phyloP scores from a whole-genome alignment of 2,888 invertebrate species.

The Mechanitis messenoides region DNA sequence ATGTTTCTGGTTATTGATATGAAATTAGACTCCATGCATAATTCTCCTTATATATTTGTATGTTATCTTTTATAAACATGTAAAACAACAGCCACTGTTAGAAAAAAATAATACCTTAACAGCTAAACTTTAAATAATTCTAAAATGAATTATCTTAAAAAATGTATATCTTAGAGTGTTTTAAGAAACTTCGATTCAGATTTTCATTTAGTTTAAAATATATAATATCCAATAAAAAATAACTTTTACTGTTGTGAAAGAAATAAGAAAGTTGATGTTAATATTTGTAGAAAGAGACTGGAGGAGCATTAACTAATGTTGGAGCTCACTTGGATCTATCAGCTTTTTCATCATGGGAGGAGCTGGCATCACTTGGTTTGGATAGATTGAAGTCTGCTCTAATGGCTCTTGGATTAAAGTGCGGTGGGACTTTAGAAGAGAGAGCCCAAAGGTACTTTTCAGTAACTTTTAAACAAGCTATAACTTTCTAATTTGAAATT shows the following conservation, averaged over 20 bases:
- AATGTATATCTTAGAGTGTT: too few species aligned
- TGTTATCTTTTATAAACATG: too few species aligned
- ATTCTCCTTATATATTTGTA: too few species aligned
- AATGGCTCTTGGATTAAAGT: conserved; percentile 97
- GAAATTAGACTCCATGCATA: too few species aligned
- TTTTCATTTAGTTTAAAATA: too few species aligned
- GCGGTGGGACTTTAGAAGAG: conserved; percentile 98
- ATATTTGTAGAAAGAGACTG: conserved; percentile 87
- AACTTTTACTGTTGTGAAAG: conserved; percentile 6
- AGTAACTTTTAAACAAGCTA: background rate
- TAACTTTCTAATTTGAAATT: too few species aligned
- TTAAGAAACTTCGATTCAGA: too few species aligned
- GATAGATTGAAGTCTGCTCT: conserved; percentile 98
- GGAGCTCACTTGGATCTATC: conserved; percentile 99
- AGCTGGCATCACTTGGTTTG: conserved; percentile 96
- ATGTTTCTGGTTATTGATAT: too few species aligned
- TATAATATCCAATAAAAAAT: background rate
- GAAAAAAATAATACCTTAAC: too few species aligned
- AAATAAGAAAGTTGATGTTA: conserved; percentile 1
- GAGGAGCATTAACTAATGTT: conserved; percentile 93
- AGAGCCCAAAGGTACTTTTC: conserved; percentile 87
- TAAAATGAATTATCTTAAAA: too few species aligned
- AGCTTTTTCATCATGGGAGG: conserved; percentile 97
- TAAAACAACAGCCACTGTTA: too few species aligned
- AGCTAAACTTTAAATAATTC: too few species aligned